phyloP scores from a whole-genome alignment of 2,797 vertebrate species.

The Sandelia bainsii region DNA sequence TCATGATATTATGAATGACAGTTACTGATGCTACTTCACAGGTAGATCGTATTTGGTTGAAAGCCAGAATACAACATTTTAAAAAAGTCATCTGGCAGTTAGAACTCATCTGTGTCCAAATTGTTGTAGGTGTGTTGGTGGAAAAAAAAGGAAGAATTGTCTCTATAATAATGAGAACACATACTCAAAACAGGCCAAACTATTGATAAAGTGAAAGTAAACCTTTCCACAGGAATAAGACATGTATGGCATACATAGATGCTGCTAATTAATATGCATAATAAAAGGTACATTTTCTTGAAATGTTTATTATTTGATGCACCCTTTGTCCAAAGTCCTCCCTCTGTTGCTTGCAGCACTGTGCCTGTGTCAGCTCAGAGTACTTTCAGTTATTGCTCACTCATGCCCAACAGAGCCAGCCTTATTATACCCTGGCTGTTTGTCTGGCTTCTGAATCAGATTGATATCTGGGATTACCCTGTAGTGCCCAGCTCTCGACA shows the following conservation, averaged over 20 bases:
- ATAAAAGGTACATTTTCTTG: background rate
- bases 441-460: slow-evolving; percentile 66
- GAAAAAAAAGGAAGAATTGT: background rate
- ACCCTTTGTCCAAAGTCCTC: background rate
- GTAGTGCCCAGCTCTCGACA: slow-evolving; percentile 48
- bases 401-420: slow-evolving; percentile 47
- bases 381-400: slow-evolving; percentile 49
- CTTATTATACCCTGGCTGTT: slow-evolving; percentile 40
- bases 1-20: slow-evolving; percentile 9
- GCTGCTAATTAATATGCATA: background rate
- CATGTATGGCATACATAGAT: background rate
- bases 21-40: background rate
- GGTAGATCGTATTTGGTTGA: slow-evolving; percentile 8
- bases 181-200: no score
- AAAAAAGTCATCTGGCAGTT: background rate
- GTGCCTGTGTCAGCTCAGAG: slow-evolving; percentile 29
- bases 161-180: slow-evolving; percentile 2
- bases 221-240: background rate
- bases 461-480: slow-evolving; percentile 71
- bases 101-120: background rate
- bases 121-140: background rate
- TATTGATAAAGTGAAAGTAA: no score
- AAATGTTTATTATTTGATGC: slow-evolving; percentile 20
- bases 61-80: background rate
- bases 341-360: slow-evolving; percentile 16